Conservation (phyloP, 2,888 invertebrate species). For the Osedax frankpressi region DNA sequence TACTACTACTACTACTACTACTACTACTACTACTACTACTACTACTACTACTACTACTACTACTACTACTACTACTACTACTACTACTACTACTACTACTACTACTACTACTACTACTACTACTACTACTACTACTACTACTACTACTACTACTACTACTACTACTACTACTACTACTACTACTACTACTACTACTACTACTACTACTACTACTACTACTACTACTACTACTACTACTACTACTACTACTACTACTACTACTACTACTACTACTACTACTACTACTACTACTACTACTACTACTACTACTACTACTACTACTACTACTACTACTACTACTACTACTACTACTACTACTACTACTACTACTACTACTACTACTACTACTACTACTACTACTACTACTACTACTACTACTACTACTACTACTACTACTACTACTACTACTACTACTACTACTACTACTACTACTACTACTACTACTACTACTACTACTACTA, state of each 20-base stretch:
- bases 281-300: not conserved
- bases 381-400: slow-evolving; percentile 4
- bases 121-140: slow-evolving; percentile 7
- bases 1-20: slow-evolving; percentile 12
- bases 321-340: not conserved
- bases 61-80: not conserved
- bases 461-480: not conserved
- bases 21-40: slow-evolving; percentile 12
- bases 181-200: slow-evolving; percentile 4
- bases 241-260: not conserved
- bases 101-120: slow-evolving; percentile 10
- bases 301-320: not conserved
- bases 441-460: not conserved
- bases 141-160: slow-evolving; percentile 11
- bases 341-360: slow-evolving; percentile 6
- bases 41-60: slow-evolving; percentile 9
- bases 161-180: not conserved
- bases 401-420: not conserved
- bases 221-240: not conserved
- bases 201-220: not conserved
- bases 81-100: slow-evolving; percentile 3
- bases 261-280: not conserved
- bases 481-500: not conserved
- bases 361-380: not conserved
- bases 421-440: not conserved